Evolutionary conservation across 2,797 vertebrate species (phyloP).

Genomic region (Emys orbicularis): DNA sequence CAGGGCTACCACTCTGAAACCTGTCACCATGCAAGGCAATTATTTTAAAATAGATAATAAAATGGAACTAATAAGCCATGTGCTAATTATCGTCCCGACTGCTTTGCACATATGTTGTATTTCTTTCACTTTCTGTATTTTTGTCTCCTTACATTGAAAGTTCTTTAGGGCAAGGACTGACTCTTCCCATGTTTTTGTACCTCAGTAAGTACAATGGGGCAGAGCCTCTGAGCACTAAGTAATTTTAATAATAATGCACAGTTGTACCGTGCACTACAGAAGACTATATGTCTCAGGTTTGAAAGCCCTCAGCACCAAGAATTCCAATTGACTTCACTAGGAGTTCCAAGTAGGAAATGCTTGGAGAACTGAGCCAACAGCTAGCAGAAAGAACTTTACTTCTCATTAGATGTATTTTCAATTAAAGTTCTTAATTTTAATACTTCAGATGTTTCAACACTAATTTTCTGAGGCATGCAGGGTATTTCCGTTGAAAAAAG

Average conservation of each 20-base stretch:
- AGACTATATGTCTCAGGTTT: constrained; percentile 1
- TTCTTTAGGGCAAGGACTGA: neutral
- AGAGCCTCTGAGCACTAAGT: neutral
- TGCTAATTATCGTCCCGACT: neutral
- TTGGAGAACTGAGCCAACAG: constrained; percentile 37
- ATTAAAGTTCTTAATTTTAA: constrained; percentile 43
- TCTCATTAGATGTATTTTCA: constrained; percentile 39
- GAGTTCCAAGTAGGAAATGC: neutral
- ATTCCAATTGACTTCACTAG: neutral
- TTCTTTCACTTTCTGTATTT: neutral
- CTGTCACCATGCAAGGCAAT: neutral
- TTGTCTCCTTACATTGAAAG: constrained; percentile 8
- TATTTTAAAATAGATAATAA: neutral
- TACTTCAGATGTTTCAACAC: constrained; percentile 34
- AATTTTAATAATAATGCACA: constrained; percentile 41
- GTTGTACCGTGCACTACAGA: constrained; percentile 28
- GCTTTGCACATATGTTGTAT: neutral
- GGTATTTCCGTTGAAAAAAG: constrained; percentile 18
- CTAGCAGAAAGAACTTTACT: constrained; percentile 14
- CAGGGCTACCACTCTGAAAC: too few relatives aligned
- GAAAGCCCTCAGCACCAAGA: constrained; percentile 5
- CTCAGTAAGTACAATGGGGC: constrained; percentile 24
- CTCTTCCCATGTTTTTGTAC: neutral
- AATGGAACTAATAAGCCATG: neutral
- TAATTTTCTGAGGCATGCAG: constrained; percentile 27